Percentiles rank a stretch among this genome's conserved stretches.
Conservation (phyloP, 1,140 invertebrate genomes). For the Sogatella furcifera region DNA sequence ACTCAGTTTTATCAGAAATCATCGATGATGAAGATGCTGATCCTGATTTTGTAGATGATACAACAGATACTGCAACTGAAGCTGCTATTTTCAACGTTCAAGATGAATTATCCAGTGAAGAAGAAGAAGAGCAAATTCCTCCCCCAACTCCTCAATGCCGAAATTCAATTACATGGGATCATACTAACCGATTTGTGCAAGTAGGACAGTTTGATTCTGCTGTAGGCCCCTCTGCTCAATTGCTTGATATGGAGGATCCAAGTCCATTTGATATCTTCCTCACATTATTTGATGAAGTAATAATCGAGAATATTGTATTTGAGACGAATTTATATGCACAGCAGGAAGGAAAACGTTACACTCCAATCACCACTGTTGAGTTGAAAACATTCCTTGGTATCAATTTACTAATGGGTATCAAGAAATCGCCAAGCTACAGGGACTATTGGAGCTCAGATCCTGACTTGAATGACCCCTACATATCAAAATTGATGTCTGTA, state of each 20-base stretch:
- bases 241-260: not conserved
- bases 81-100: too few relatives aligned
- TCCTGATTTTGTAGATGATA: too few relatives aligned
- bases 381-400: slow-evolving; percentile 23
- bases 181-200: not conserved
- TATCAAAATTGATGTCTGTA: slow-evolving; percentile 30
- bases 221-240: not conserved
- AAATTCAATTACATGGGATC: not conserved
- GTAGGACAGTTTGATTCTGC: not conserved
- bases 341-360: slow-evolving; percentile 11
- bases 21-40: not conserved
- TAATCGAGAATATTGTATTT: slow-evolving; percentile 8
- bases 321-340: slow-evolving; percentile 21
- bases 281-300: not conserved
- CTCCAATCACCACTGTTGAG: slow-evolving; percentile 18
- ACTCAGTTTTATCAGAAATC: not conserved
- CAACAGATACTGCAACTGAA: too few relatives aligned
- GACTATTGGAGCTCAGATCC: slow-evolving; percentile 31
- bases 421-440: slow-evolving; percentile 22
- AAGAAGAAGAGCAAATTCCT: too few relatives aligned
- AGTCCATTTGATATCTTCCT: not conserved
- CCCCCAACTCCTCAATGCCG: not conserved
- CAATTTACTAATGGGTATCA: slow-evolving; percentile 28
- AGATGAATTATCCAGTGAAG: not conserved
- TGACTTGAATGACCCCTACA: slow-evolving; percentile 29